Base-by-base conservation (phyloP, 2,113 vertebrate species). In the Megaceryle maxima region DNA sequence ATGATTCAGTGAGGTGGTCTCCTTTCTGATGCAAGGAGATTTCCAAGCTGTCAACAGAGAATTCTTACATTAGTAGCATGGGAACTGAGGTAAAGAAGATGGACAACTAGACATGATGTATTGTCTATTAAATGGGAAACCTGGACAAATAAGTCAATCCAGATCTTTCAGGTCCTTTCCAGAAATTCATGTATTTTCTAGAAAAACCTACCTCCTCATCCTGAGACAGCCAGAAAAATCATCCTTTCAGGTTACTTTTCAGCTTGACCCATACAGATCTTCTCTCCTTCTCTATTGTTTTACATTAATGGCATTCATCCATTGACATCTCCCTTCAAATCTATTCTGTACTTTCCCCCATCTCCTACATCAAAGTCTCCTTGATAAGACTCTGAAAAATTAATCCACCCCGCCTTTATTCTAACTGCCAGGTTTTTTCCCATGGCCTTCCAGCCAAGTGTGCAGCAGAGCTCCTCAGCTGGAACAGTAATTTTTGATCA, bases 241-340 rank as follows among this genome's bases (percentile, higher is more conserved):
- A 51, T 33, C 46, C 26, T 33, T 80, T 33, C 37, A 85, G 62
- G 19, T 59, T 59, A 51, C 63, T 93, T 94, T 83, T 88, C 62
- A 88, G 15, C 63, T 68, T 86, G 39, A 25, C 39, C 48, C 28
- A 55, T 33, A 20, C 15, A 56, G 39, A 26, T 78, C 28, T 90
- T 37, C 72, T 87, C 69, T 87, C 78, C 75, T 86, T 73, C 44
- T 51, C 51, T 68, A 48, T 76, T 79, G 87, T 37, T 57, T 63
- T 43, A 75, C 51, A 96, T 85, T 85, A 88, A 85, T 72, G 43
- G 43, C 44, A 62, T 86, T 66, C 50, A 80, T 86, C 35, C 57
- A 20, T n/a, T 35, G 20, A 74, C 37, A 56, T 87, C 48, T 88
- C 78, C 51, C n/a, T 90, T 79, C 70, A 82, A 29, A 88, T 53